phyloP scores from a whole-genome alignment of 2,113 vertebrate species.

The Meleagris gallopavo region DNA sequence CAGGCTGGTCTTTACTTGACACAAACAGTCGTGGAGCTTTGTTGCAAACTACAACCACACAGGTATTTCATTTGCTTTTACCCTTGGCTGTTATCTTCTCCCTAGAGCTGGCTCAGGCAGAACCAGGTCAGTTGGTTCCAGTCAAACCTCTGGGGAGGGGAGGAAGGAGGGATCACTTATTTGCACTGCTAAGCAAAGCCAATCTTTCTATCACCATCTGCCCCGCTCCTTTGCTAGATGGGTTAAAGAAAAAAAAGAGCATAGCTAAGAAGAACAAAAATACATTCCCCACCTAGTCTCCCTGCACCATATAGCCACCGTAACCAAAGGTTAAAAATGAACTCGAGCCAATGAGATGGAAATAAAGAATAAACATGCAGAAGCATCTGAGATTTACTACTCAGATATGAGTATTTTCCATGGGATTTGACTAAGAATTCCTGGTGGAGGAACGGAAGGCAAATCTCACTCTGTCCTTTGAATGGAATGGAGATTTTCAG shows the following conservation, averaged over 20 bases:
- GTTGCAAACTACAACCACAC: not conserved
- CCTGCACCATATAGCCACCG: not conserved
- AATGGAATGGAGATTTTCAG: conserved; percentile 71
- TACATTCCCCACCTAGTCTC: not conserved
- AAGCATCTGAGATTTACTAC: conserved; percentile 67
- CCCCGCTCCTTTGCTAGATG: conserved; percentile 20
- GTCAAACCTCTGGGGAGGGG: conserved; percentile 34
- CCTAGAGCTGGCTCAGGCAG: conserved; percentile 53
- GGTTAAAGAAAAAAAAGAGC: not conserved
- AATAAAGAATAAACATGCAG: conserved; percentile 62
- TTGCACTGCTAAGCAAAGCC: conserved; percentile 57
- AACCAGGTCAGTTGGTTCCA: conserved; percentile 66
- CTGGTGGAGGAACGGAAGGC: conserved; percentile 47
- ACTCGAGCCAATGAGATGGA: conserved; percentile 54
- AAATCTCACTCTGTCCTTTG: conserved; percentile 31
- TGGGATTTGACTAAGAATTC: conserved; percentile 69
- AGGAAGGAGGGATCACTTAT: conserved; percentile 36
- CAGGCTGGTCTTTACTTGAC: not conserved
- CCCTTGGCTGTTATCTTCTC: conserved; percentile 47
- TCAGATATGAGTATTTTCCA: conserved; percentile 68
- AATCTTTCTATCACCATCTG: conserved; percentile 44
- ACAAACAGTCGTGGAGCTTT: not conserved
- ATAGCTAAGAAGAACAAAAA: not conserved
- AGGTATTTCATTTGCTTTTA: conserved; percentile 57
- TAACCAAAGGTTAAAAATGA: conserved; percentile 67